Base-by-base conservation (phyloP, 2,888 invertebrate genomes). In the Pyrrhosoma nymphula region DNA sequence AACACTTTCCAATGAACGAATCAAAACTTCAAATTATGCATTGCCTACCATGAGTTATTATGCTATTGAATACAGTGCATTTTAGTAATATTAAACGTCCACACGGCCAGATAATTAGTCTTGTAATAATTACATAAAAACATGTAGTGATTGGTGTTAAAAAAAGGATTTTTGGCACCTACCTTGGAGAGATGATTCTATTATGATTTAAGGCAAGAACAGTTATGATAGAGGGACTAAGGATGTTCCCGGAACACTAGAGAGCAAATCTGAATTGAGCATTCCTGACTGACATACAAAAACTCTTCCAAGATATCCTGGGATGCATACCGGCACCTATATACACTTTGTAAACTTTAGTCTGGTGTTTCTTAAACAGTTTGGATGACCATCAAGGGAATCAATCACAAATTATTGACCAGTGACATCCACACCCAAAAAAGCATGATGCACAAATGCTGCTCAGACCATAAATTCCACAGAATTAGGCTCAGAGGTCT, bases 371-470 rank as follows among this genome's bases (percentile, higher is more conserved):
- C 82, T 35, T 82, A 14, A 2, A 35, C 35, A 82, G 82, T 30
- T 82, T 82, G 35, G 35, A 35, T 35, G 35, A 82, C 14, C 16
- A 82, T 23, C 82, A 30, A 82, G 14, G 26, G 82, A 35, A 82
- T 82, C 82, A 82, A 82, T 82, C 82, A 82, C 82, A 82, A 82
- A 82, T 82, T 82, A 82, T 82, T 82, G 82, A 82, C 82, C 35
- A 35, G 82, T 82, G 35, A 18, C 82, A 82, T 82, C 35, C 82
- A 35, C 82, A 82, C 82, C 82, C 82, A 82, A 82, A 35, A 82
- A 35, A 82, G 35, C 82, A 35, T 35, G 82, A 82, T 82, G 82
- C 82, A 82, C 82, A 82, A 82, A 82, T 82, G 35, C 82, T 82
- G 82, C 82, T 82, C 82, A 30, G 35, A 18, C 35, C 82, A 12